phyloP scores from a whole-genome alignment of 2,888 invertebrate genomes.

The Gerris lacustris region DNA sequence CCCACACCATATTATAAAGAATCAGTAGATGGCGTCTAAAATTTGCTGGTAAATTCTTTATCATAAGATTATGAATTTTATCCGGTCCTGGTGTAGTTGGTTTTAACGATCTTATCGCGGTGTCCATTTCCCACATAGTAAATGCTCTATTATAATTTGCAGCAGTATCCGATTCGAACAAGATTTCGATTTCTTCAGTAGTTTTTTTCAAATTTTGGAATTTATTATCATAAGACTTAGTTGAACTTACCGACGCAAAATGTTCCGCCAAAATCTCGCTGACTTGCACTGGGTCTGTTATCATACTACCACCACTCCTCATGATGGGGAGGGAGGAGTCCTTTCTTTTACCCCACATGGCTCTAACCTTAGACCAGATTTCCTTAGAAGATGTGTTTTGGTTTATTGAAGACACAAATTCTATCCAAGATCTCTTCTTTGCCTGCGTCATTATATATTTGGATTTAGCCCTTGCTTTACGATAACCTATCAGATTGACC shows the following conservation, averaged over 20 bases:
- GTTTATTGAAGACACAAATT: neutral
- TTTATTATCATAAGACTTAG: no score
- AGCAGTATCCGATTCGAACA: neutral
- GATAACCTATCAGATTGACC: neutral
- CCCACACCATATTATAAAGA: neutral
- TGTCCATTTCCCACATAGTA: neutral
- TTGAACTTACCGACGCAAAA: constrained; percentile 3
- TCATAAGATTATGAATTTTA: neutral
- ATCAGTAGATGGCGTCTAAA: neutral
- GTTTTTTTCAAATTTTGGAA: neutral
- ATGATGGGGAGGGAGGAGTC: neutral
- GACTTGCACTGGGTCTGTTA: neutral
- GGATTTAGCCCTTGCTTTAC: neutral
- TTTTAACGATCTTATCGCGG: neutral
- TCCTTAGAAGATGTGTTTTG: neutral
- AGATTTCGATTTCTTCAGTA: neutral
- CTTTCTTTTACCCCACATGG: neutral
- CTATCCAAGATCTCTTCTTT: neutral
- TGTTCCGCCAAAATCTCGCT: neutral
- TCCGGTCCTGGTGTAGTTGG: neutral
- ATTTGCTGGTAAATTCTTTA: neutral
- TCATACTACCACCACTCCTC: neutral
- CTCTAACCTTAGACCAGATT: neutral
- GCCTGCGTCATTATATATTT: neutral
- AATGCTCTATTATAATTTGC: neutral